phyloP scores from a whole-genome alignment of 2,113 vertebrate species.

The Xerus inauris region DNA sequence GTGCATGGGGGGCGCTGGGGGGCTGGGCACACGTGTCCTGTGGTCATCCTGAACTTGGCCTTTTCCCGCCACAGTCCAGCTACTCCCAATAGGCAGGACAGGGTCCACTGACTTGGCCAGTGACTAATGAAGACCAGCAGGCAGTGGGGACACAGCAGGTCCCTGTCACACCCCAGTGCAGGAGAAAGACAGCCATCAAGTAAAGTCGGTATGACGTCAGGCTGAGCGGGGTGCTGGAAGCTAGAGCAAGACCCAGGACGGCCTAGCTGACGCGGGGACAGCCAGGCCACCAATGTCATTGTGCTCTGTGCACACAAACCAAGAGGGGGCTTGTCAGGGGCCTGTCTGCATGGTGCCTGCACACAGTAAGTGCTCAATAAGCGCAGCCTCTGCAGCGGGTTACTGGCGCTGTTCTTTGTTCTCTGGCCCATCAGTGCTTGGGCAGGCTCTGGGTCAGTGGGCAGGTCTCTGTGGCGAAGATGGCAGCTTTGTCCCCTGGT shows the following conservation, averaged over 20 bases:
- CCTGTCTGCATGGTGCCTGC: accelerated
- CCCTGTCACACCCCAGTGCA: too few relatives aligned
- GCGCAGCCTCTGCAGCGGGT: accelerated
- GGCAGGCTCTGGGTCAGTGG: neutral
- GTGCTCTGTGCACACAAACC: accelerated
- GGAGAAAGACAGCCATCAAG: neutral
- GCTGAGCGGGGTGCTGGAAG: neutral
- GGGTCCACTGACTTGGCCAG: neutral
- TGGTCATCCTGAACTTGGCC: too few relatives aligned
- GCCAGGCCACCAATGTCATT: accelerated
- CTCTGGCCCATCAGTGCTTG: accelerated
- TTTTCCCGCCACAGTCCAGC: too few relatives aligned
- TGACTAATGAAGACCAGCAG: neutral
- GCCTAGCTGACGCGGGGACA: accelerated
- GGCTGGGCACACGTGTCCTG: too few relatives aligned
- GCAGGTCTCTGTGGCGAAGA: neutral
- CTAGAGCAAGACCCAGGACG: accelerated
- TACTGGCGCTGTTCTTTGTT: accelerated
- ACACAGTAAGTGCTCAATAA: neutral
- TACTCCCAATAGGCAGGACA: too few relatives aligned
- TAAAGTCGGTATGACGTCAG: accelerated
- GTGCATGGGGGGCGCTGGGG: too few relatives aligned
- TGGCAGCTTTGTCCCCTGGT: accelerated
- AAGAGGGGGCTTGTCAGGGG: accelerated
- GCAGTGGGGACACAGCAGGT: neutral